Conservation (phyloP, 2,113 vertebrate genomes). For the Cephalophus harveyi region DNA sequence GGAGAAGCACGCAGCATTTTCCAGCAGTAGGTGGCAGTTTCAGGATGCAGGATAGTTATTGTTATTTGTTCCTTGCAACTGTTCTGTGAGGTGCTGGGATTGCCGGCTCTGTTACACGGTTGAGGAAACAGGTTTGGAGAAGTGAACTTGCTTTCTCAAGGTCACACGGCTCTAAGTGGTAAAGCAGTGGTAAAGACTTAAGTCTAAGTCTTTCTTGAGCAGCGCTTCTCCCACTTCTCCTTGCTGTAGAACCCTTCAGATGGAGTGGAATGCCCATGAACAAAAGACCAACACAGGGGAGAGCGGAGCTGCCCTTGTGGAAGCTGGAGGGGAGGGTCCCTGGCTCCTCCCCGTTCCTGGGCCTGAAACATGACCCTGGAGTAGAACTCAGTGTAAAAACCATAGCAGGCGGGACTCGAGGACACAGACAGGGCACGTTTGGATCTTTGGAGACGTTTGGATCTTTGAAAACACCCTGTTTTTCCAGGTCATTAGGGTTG, state of each 20-base stretch:
- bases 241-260: background rate
- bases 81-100: background rate
- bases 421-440: background rate
- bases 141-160: background rate
- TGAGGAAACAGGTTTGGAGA: background rate
- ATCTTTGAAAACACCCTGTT: background rate
- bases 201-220: background rate
- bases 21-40: background rate
- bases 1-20: background rate
- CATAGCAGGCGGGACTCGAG: background rate
- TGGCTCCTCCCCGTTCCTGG: background rate
- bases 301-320: background rate
- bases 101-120: background rate
- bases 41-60: background rate
- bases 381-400: background rate
- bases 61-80: background rate
- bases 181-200: background rate
- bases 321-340: background rate
- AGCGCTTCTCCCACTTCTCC: background rate
- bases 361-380: background rate
- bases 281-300: background rate
- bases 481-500: background rate
- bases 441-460: background rate
- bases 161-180: background rate
- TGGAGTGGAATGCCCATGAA: background rate